Evolutionary conservation across 2,888 invertebrate genomes (phyloP), one percentile per base, ranked within the genome.

Genomic region (Lycophotia porphyrea): DNA sequence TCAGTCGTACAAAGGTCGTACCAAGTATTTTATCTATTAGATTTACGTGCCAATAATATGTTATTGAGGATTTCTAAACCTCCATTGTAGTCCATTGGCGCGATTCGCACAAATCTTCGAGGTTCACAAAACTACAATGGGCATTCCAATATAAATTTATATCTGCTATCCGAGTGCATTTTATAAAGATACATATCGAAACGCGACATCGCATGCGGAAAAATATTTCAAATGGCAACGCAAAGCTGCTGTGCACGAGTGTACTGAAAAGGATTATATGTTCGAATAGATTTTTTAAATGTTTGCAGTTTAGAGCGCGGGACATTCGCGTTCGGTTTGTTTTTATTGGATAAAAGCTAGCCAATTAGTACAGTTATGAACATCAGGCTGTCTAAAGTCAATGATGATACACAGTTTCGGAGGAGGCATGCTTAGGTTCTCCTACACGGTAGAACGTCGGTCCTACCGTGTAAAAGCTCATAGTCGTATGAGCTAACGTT

Each of bases 111-210:
- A 88, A 91, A 89, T 88, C 89, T 84, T 88, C 83, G 76, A 82
- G 80, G 80, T 87, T 88, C 88, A 86, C 86, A 87, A 81, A 82
- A 86, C 80, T 77, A 90, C 91, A 91, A 90, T 89, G 80, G 88
- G 80, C 84, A 88, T 84, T 87, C 87, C 87, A 88, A 90, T 90
- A 91, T 87, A 85, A 88, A 90, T 88, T 86, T 87, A 88, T 88
- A 86, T 86, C 84, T 84, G 76, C 79, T 85, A 84, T 88, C 81
- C 80, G 76, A 71, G 76, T 87, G 85, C 87, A 86, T 84, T 84
- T 80, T 80, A 74, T 73, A 74, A 73, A 85, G 87, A 88, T 87
- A 87, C 77, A 81, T 87, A 85, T 87, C 82, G 74, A 39, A 76
- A 74, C 63, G 68, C 67, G 68, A 71, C 78, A 75, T 47, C 47